These are phyloP conservation scores for Pachliopta kotzebuea DNA, from an alignment of 2,888 invertebrate genomes.

Conservation along the genomic window DNA sequence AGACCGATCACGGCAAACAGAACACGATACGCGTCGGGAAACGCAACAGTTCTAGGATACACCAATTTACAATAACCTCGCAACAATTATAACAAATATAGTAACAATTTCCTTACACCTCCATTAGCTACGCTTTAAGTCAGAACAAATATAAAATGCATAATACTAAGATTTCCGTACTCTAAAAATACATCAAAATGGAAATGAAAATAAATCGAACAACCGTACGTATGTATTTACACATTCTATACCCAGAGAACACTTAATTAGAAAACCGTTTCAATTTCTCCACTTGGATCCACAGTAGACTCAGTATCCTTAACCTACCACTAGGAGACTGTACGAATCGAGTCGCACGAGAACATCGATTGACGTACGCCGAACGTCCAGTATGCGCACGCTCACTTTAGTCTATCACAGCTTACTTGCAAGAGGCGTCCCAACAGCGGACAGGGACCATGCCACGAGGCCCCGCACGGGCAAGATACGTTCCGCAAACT, in stretches of 20 bases:
- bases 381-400: constrained; percentile 45
- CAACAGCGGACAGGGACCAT: constrained; percentile 34
- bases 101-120: constrained; percentile 63
- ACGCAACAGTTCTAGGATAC: constrained; percentile 36
- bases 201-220: constrained; percentile 53
- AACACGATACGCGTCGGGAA: constrained; percentile 21
- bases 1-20: constrained; percentile 28
- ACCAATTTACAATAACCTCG: constrained; percentile 50
- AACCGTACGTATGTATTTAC: constrained; percentile 70
- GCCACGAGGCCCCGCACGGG: constrained; percentile 38
- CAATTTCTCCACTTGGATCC: constrained; percentile 47
- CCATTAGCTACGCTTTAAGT: constrained; percentile 53
- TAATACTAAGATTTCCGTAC: constrained; percentile 59
- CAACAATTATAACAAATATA: constrained; percentile 62
- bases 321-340: constrained; percentile 58
- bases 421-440: constrained; percentile 60
- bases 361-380: constrained; percentile 34
- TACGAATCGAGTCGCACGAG: constrained; percentile 43
- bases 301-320: constrained; percentile 53
- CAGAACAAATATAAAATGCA: constrained; percentile 72
- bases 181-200: constrained; percentile 77
- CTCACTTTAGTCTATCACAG: constrained; percentile 77
- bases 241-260: constrained; percentile 65
- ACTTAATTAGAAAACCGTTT: constrained; percentile 54
- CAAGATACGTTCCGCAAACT: constrained; percentile 42